Conservation (phyloP, 2,888 invertebrate genomes). For the Mythimna vitellina region DNA sequence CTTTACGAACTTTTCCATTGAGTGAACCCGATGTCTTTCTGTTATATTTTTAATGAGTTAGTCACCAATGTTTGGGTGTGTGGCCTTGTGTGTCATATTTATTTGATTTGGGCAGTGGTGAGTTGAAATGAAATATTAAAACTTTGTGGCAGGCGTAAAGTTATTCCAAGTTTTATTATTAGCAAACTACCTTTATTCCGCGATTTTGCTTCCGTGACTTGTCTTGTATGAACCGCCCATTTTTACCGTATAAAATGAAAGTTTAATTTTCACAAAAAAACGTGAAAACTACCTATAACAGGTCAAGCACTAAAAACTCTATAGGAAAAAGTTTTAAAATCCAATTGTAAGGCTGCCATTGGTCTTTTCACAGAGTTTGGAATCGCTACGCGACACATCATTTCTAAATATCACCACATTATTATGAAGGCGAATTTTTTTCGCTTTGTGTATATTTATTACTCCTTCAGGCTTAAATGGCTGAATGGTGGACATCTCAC, state of each 20-base stretch:
- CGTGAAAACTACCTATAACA: not conserved
- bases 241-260: too few species aligned
- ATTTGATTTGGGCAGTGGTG: conserved; percentile 10
- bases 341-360: conserved; percentile 30
- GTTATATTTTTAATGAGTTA: conserved; percentile 51
- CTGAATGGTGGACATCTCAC: too few species aligned
- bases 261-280: not conserved
- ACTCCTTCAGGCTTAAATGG: too few species aligned
- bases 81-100: conserved; percentile 10
- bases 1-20: conserved; percentile 29
- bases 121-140: conserved; percentile 8
- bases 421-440: too few species aligned
- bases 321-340: conserved; percentile 26
- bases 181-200: too few species aligned
- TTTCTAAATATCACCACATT: too few species aligned
- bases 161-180: not conserved
- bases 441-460: too few species aligned
- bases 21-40: conserved; percentile 29
- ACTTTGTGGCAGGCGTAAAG: conserved; percentile 3
- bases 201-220: too few species aligned
- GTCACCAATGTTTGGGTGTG: conserved; percentile 9
- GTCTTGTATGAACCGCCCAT: too few species aligned
- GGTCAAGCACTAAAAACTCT: conserved; percentile 3
- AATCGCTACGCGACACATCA: not conserved
- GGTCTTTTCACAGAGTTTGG: conserved; percentile 8